These are phyloP conservation scores for Teleogryllus oceanicus DNA, from an alignment of 2,888 invertebrate genomes.

Conservation along the genomic window DNA sequence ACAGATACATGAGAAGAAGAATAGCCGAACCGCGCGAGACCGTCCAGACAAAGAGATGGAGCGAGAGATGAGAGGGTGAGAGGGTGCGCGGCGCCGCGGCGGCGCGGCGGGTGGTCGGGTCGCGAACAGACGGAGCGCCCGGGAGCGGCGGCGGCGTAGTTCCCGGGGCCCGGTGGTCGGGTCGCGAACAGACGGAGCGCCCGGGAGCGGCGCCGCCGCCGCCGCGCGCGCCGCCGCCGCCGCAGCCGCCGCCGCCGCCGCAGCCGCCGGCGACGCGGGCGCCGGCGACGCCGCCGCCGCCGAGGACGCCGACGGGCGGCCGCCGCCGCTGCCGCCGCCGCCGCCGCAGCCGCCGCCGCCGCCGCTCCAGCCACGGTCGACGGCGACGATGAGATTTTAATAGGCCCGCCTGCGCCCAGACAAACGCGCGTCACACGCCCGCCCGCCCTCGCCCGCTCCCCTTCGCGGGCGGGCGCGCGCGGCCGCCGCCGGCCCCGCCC, in stretches of 20 bases:
- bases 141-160: too few relatives aligned
- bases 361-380: neutral
- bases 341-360: neutral
- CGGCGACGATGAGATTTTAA: slow-evolving; percentile 1
- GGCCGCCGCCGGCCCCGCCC: too few relatives aligned
- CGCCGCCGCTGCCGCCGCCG: neutral
- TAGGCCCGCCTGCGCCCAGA: neutral
- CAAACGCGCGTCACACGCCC: too few relatives aligned
- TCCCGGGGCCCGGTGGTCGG: too few relatives aligned
- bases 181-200: too few relatives aligned
- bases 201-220: neutral
- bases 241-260: neutral
- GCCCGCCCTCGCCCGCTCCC: too few relatives aligned
- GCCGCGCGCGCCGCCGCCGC: neutral
- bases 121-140: too few relatives aligned
- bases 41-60: neutral
- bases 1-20: neutral
- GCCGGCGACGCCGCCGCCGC: neutral
- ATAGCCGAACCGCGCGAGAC: neutral
- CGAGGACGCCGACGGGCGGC: neutral
- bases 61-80: too few relatives aligned
- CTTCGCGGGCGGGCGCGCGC: too few relatives aligned
- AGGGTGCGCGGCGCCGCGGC: too few relatives aligned
- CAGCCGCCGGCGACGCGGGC: neutral
- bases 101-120: too few relatives aligned